Conservation (phyloP, 30 jellyfish, hydroid and myxozoan genomes). For the Haliclystus octoradiatus region DNA sequence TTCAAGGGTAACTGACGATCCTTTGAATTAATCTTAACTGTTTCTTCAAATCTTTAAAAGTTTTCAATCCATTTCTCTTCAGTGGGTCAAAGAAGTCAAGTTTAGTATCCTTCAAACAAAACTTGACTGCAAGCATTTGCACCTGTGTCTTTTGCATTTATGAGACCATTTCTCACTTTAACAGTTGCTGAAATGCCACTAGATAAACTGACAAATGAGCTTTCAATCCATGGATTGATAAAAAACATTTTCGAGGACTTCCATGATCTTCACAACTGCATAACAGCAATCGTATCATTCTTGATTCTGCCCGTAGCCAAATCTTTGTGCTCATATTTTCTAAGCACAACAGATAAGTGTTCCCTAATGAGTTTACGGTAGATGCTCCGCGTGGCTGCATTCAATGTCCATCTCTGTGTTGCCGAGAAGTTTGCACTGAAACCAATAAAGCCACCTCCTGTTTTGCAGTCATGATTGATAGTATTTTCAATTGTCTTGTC, state of each 20-base stretch:
- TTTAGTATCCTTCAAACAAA: constrained; percentile 1
- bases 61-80: constrained; percentile 15
- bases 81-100: constrained; percentile 21
- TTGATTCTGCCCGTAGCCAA: constrained; percentile 35
- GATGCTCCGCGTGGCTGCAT: constrained; percentile 4
- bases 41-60: constrained; percentile 15
- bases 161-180: constrained; percentile 16
- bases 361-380: constrained; percentile 3
- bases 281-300: constrained; percentile 15
- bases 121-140: constrained; percentile 4
- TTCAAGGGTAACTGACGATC: constrained; percentile 1
- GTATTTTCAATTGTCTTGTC: constrained; percentile 34
- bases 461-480: constrained; percentile 20
- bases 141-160: constrained; percentile 6
- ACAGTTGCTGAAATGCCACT: constrained; percentile 24
- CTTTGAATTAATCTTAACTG: constrained; percentile 5
- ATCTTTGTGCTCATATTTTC: constrained; percentile 24
- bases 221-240: constrained; percentile 15
- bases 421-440: constrained; percentile 22
- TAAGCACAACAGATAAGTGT: constrained; percentile 14
- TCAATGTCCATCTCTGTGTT: constrained; percentile 15
- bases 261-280: constrained; percentile 33
- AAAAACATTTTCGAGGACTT: constrained; percentile 31
- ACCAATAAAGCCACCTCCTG: constrained; percentile 20
- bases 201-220: constrained; percentile 25